Percentiles rank a stretch among this genome's conserved stretches.
Conservation (phyloP, 2,797 vertebrate genomes). For the Channallabes apus region DNA sequence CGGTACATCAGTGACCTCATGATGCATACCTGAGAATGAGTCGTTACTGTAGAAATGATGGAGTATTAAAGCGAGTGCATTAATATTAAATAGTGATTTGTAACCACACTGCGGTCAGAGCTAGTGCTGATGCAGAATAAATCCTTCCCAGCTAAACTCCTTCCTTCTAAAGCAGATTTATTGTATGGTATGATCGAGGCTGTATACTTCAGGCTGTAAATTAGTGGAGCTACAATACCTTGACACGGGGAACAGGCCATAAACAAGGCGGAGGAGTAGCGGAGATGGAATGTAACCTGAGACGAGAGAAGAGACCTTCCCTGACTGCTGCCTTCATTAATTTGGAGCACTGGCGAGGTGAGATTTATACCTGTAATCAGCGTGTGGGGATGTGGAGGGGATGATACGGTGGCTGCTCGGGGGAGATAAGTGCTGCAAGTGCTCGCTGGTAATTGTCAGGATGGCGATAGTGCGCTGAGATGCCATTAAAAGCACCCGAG, state of each 20-base stretch:
- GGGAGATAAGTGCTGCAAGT: constrained; percentile 41
- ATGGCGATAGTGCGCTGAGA: constrained; percentile 26
- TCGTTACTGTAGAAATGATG: not conserved
- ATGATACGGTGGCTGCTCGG: constrained; percentile 32
- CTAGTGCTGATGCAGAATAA: not conserved
- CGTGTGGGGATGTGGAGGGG: constrained; percentile 9
- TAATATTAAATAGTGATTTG: not conserved
- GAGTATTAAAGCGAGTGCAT: not conserved
- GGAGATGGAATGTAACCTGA: constrained; percentile 24
- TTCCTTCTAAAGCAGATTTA: not conserved
- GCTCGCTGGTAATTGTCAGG: constrained; percentile 39
- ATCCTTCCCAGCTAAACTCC: not conserved
- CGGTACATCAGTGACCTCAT: not conserved
- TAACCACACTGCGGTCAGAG: no score
- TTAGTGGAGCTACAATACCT: constrained; percentile 14
- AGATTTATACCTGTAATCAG: constrained; percentile 48
- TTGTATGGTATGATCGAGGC: no score
- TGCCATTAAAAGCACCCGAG: constrained; percentile 36
- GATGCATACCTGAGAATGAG: not conserved
- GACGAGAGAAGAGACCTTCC: constrained; percentile 28
- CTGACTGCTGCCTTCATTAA: constrained; percentile 37
- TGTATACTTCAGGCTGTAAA: constrained; percentile 17
- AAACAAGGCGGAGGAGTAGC: not conserved
- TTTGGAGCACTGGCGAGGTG: constrained; percentile 32
- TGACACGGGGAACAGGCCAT: constrained; percentile 32